Evolutionary conservation across 2,797 vertebrate genomes (phyloP).

Genomic region (Aselliscus stoliczkanus): DNA sequence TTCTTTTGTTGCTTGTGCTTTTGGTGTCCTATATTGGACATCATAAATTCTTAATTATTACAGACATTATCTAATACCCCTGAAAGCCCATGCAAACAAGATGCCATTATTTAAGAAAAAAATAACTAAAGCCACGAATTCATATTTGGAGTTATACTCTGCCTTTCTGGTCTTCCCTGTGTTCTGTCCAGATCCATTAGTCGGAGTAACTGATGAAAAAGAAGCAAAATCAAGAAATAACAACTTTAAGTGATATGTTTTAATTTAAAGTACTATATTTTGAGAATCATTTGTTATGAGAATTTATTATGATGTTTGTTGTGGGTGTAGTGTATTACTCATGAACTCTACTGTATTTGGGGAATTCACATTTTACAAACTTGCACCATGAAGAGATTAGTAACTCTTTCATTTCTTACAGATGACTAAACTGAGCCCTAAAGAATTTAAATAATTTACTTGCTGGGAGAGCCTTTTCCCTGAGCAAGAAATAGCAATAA

Average conservation of each 20-base stretch:
- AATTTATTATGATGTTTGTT: constrained; percentile 2
- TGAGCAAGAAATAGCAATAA: not conserved
- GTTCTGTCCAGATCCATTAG: not conserved
- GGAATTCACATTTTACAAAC: not conserved
- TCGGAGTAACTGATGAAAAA: not conserved
- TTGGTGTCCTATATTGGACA: not conserved
- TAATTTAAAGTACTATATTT: not conserved
- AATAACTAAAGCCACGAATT: not conserved
- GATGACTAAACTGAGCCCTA: not conserved
- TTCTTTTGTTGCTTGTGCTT: not conserved
- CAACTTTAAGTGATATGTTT: not conserved
- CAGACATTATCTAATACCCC: not conserved
- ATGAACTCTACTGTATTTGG: not conserved
- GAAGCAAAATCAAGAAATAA: constrained; percentile 20
- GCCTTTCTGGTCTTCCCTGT: not conserved
- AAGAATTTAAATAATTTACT: not conserved
- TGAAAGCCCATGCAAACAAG: not conserved
- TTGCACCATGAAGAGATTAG: not conserved
- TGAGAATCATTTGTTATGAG: not conserved
- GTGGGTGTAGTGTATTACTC: not conserved
- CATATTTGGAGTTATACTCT: not conserved
- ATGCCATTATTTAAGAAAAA: constrained; percentile 24
- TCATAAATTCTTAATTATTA: not conserved
- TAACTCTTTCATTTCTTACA: not conserved
- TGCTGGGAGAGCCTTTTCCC: not conserved